Percentiles rank a stretch among this genome's conserved stretches.
These are phyloP conservation scores for Steinernema scapterisci DNA, from an alignment of 2,888 invertebrate species.

Conservation along the genomic window DNA sequence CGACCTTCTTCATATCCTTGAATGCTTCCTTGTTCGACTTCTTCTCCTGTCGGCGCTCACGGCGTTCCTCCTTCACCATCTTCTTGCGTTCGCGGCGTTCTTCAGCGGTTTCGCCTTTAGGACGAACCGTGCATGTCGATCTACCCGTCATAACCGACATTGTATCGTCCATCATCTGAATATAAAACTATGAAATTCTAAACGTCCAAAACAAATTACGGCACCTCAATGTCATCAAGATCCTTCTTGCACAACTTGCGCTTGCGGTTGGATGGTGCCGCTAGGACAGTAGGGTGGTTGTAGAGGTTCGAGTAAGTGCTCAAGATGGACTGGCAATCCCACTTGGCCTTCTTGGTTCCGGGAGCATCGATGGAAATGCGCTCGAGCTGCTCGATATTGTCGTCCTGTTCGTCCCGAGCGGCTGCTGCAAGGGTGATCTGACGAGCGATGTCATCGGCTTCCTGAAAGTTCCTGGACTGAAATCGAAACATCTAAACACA, in stretches of 20 bases:
- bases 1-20: slow-evolving; percentile 44
- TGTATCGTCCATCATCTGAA: slow-evolving; percentile 44
- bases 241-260: slow-evolving; percentile 29
- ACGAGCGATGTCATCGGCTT: neutral
- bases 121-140: slow-evolving; percentile 65
- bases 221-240: slow-evolving; percentile 33
- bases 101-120: slow-evolving; percentile 80
- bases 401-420: neutral
- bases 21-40: slow-evolving; percentile 53
- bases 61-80: slow-evolving; percentile 79
- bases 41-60: slow-evolving; percentile 58
- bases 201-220: neutral
- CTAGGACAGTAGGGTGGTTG: slow-evolving; percentile 86
- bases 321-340: slow-evolving; percentile 66
- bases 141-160: slow-evolving; percentile 35
- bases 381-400: slow-evolving; percentile 45
- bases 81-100: slow-evolving; percentile 82
- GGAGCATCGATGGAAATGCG: slow-evolving; percentile 43
- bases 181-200: neutral
- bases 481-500: neutral
- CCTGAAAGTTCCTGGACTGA: slow-evolving; percentile 17
- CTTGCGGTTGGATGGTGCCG: slow-evolving; percentile 69
- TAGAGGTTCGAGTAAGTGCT: slow-evolving; percentile 86
- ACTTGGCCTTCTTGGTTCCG: slow-evolving; percentile 49
- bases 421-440: neutral